These are phyloP conservation scores for Erebia palarica DNA, from an alignment of 2,888 invertebrate species.

Conservation along the genomic window DNA sequence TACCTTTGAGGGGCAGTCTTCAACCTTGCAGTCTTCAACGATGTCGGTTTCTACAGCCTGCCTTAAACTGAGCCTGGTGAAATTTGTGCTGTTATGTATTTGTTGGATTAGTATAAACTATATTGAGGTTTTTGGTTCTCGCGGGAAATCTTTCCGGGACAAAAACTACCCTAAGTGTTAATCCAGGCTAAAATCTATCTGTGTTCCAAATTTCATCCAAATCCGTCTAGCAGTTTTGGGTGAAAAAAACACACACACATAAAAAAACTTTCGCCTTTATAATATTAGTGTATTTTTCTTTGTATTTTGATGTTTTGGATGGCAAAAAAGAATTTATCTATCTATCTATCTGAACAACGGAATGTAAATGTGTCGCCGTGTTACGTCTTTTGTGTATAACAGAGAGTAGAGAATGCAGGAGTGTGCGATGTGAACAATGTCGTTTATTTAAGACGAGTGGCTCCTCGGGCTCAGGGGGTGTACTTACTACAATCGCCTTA, in stretches of 20 bases:
- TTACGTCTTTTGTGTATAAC: background rate
- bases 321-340: too few relatives aligned
- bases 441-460: background rate
- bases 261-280: too few relatives aligned
- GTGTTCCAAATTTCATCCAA: too few relatives aligned
- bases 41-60: background rate
- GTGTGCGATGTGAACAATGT: conserved; percentile 2
- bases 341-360: background rate
- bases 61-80: background rate
- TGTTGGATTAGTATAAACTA: too few relatives aligned
- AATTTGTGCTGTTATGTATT: too few relatives aligned
- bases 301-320: too few relatives aligned
- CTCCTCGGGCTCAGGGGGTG: background rate
- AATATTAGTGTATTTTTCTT: too few relatives aligned
- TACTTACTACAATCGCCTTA: too few relatives aligned
- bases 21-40: background rate
- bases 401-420: background rate
- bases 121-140: background rate
- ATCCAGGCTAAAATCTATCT: too few relatives aligned
- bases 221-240: too few relatives aligned
- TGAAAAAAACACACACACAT: too few relatives aligned
- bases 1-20: background rate
- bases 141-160: background rate
- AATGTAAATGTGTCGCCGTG: background rate
- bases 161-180: too few relatives aligned